These are phyloP conservation scores for Aepyceros melampus DNA, from an alignment of 2,113 vertebrate species.

Conservation along the genomic window DNA sequence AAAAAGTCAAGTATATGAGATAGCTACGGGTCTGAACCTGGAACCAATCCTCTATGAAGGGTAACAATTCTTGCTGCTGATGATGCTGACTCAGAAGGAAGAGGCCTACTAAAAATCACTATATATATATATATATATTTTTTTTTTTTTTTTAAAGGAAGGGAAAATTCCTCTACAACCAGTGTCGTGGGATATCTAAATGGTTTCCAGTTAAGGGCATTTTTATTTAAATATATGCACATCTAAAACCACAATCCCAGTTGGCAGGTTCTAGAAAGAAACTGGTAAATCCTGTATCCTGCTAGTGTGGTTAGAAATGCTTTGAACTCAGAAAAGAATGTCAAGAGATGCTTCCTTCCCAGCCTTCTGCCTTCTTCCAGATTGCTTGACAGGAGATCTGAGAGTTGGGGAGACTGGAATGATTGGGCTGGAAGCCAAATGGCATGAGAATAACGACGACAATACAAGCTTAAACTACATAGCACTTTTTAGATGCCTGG, in stretches of 20 bases:
- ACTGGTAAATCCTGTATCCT: not conserved
- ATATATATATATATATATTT: too few relatives aligned
- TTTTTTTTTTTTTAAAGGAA: not conserved
- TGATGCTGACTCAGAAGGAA: not conserved
- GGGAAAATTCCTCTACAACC: not conserved
- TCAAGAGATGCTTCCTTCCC: not conserved
- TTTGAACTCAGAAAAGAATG: not conserved
- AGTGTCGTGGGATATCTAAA: not conserved
- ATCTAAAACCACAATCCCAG: not conserved
- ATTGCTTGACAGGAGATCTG: not conserved
- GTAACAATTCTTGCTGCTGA: not conserved
- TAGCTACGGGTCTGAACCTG: not conserved
- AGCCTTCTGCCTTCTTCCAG: not conserved
- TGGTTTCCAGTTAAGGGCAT: not conserved
- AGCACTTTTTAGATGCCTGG: not conserved
- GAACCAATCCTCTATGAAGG: not conserved
- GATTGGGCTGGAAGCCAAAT: not conserved
- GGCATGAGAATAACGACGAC: not conserved
- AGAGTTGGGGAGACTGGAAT: not conserved
- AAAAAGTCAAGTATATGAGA: not conserved
- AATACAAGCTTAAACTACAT: rapidly evolving
- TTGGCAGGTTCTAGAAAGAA: not conserved
- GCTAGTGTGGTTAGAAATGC: not conserved
- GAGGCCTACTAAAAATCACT: not conserved
- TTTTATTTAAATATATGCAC: not conserved